A percentile compares a stretch with the other conserved stretches of the same genome.
Conservation (phyloP, 2,113 vertebrate genomes). For the Eira barbara region DNA sequence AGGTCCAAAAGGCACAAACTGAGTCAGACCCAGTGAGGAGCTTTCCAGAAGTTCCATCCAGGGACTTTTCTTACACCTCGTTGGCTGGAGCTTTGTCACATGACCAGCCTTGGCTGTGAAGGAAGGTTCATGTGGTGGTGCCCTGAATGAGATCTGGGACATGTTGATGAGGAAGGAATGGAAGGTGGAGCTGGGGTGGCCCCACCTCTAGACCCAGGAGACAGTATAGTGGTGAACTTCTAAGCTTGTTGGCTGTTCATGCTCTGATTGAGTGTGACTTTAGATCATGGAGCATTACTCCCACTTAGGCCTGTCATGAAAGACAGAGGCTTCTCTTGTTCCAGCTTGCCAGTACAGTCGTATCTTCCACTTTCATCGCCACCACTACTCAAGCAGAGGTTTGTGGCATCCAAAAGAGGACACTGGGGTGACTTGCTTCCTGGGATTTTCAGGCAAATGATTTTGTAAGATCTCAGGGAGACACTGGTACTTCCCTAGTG, state of each 20-base stretch:
- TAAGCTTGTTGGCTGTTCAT: not conserved
- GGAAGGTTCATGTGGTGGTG: too few species aligned
- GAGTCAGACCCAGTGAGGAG: not conserved
- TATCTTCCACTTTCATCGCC: not conserved
- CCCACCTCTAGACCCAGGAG: not conserved
- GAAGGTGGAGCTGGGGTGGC: not conserved
- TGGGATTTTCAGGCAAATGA: not conserved
- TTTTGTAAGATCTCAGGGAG: not conserved
- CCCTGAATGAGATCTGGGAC: not conserved
- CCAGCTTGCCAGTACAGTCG: not conserved
- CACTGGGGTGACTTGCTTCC: not conserved
- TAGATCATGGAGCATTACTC: not conserved
- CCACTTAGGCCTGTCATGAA: not conserved
- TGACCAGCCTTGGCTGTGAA: not conserved
- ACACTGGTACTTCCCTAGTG: not conserved
- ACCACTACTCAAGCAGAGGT: not conserved
- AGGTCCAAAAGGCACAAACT: not conserved
- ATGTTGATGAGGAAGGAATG: not conserved
- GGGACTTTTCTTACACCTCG: not conserved
- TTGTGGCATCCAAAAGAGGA: not conserved
- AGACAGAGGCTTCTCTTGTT: not conserved
- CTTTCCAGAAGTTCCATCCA: too few species aligned
- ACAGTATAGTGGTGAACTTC: not conserved
- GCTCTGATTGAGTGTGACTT: not conserved
- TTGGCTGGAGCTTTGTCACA: not conserved